These are phyloP conservation scores for Drosophila orosa DNA, from an alignment of 1,140 invertebrate genomes.

Conservation along the genomic window DNA sequence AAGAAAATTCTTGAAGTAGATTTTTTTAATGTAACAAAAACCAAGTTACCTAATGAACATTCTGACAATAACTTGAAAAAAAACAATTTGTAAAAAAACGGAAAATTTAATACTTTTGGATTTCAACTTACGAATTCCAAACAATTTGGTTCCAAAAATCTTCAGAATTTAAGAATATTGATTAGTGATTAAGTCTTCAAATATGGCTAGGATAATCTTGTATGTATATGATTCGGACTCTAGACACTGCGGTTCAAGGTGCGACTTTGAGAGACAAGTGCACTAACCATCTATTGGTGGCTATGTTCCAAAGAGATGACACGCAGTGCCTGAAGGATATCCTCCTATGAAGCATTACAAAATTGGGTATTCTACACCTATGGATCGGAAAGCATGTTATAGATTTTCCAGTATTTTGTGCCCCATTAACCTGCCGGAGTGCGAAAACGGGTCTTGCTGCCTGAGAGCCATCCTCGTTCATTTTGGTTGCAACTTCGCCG, in stretches of 20 bases:
- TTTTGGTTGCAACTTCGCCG: slow-evolving; percentile 54
- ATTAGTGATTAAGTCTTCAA: background rate
- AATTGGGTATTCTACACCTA: too few relatives aligned
- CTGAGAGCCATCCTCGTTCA: slow-evolving; percentile 33
- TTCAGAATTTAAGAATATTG: background rate
- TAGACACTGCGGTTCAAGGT: too few relatives aligned
- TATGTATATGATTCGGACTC: too few relatives aligned
- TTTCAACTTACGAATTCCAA: too few relatives aligned
- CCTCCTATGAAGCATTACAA: background rate
- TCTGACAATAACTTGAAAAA: too few relatives aligned
- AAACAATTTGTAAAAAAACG: too few relatives aligned
- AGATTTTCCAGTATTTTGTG: slow-evolving; percentile 4
- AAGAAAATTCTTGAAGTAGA: too few relatives aligned
- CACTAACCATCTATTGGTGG: background rate
- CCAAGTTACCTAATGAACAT: too few relatives aligned
- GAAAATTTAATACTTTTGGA: too few relatives aligned
- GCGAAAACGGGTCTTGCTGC: slow-evolving; percentile 23
- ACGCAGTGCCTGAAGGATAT: background rate
- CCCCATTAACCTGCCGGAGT: slow-evolving; percentile 22
- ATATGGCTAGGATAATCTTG: too few relatives aligned
- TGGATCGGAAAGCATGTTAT: background rate
- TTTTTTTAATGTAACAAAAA: too few relatives aligned
- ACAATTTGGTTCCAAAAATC: too few relatives aligned
- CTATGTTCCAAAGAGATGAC: background rate
- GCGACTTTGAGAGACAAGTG: background rate